Evolutionary conservation across 2,888 invertebrate species (phyloP), one percentile per base, ranked within the genome.

Genomic region (Eueremaeus valkanovi): DNA sequence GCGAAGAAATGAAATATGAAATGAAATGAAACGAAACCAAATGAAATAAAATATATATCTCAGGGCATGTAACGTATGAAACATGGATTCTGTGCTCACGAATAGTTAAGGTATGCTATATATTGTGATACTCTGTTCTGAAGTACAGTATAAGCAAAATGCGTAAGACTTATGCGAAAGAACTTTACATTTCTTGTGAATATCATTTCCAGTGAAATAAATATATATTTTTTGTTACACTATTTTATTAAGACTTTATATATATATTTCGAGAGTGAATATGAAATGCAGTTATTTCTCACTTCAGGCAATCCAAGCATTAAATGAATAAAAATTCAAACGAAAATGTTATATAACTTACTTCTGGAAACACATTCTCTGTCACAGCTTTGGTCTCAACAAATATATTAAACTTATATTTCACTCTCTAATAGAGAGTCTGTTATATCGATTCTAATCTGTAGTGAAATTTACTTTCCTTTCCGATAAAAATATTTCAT

Each of bases 261-360:
- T n/a, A n/a, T 55, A 21, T 55, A 21, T 27, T 27, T 55, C 24
- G 3, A 11, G 13, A 55, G 21, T 58, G 24, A 11, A 33, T 61
- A 61, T 61, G 9, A 55, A 29, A 61, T 18, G 61, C n/a, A 55
- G 27, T 18, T 18, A 5, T 49, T n/a, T 55, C 33, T 61, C 21
- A 36, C 66, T 66, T 66, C 36, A 33, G 66, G 66, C 66, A 66
- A 66, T 66, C 36, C 29, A 31, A 66, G 66, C 66, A 31, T 66
- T 36, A 66, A 66, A 36, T 66, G 31, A 21, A 66, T 58, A 66
- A 58, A 58, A 58, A 58, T 58, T 11, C 58, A 58, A 58, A 66
- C 29, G 31, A 66, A n/a, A 66, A 36, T 21, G 33, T 66, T 6
- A 58, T 58, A 29, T 58, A 16, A 58, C 11, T 27, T 45, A 45